Evolutionary conservation across 2,888 invertebrate genomes (phyloP), one percentile per base, ranked within the genome.

Genomic region (Apotomis turbidana): DNA sequence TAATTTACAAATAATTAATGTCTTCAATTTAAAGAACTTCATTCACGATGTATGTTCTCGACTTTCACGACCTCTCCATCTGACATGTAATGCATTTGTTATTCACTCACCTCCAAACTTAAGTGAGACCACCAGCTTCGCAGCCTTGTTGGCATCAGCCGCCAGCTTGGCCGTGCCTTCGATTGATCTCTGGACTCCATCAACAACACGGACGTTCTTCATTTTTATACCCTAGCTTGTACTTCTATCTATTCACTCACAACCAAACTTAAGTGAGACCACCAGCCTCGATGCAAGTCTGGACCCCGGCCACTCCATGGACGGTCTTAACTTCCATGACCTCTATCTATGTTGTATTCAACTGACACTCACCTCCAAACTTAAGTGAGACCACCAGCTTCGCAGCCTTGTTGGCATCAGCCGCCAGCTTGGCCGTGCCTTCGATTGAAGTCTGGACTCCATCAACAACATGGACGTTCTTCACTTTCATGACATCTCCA

Each of bases 341-440:
- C 87, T 0, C 88, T 94, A 0, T 91, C 91, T 12, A 89, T 82
- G 0, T 85, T 90, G 87, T 95, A 96, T 76, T 95, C 94, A 0
- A 95, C 95, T 6, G 93, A 93, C 27, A 73, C 81, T 84, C 68
- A 91, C 91, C 86, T 81, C 90, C 91, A 38, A 89, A 86, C 60
- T 85, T 87, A 75, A 88, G 83, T 3, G 87, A 80, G 46, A 93
- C 85, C 13, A 86, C 66, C 0, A 90, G 81, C 80, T 91, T 94
- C 80, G 89, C 89, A 88, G 95, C 74, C 87, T 86, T 83, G 13
- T 94, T 79, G 86, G 95, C 87, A 64, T 87, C 89, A 3, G 79
- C 78, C 52, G 87, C 89, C 1, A 87, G 74, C 71, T 85, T 88
- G 13, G 88, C 89, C 0, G 85, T 85, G 0, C 93, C 93, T 36